Percentiles rank a stretch among this genome's conserved stretches.
phyloP scores from a whole-genome alignment of 2,797 vertebrate species.

The Chiroxiphia lanceolata region DNA sequence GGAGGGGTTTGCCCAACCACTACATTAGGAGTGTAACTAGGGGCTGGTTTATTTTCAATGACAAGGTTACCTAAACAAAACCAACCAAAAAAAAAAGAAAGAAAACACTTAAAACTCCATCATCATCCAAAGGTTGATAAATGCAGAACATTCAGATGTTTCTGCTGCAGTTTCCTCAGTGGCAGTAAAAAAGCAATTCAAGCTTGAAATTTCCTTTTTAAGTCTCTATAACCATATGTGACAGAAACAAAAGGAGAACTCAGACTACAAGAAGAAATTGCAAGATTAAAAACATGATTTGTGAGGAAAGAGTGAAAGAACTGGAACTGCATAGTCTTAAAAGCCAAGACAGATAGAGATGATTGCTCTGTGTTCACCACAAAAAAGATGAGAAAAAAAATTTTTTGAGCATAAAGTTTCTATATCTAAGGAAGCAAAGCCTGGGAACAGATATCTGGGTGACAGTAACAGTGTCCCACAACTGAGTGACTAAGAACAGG shows the following conservation, averaged over 20 bases:
- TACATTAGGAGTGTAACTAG: constrained; percentile 86
- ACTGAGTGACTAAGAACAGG: neutral
- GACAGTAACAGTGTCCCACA: neutral
- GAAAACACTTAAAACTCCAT: neutral
- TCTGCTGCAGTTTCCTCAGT: neutral
- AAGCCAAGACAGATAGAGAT: neutral
- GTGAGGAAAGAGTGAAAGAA: neutral
- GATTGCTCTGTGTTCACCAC: neutral
- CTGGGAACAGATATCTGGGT: neutral
- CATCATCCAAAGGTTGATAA: neutral
- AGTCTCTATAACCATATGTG: neutral
- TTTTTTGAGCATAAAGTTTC: neutral
- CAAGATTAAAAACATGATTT: neutral
- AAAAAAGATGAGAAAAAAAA: neutral
- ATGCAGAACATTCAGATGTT: neutral
- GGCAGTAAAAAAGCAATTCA: neutral
- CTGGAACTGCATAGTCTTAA: neutral
- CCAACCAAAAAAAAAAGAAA: neutral
- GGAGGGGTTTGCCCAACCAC: constrained; percentile 89
- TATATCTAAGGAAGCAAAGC: neutral
- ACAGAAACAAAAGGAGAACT: neutral
- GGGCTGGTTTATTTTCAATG: constrained; percentile 90
- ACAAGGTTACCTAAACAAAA: constrained; percentile 89
- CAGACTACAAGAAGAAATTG: neutral
- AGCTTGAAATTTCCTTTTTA: neutral